Base-by-base conservation (phyloP, 2,888 invertebrate species). In the Aricia artaxerxes region DNA sequence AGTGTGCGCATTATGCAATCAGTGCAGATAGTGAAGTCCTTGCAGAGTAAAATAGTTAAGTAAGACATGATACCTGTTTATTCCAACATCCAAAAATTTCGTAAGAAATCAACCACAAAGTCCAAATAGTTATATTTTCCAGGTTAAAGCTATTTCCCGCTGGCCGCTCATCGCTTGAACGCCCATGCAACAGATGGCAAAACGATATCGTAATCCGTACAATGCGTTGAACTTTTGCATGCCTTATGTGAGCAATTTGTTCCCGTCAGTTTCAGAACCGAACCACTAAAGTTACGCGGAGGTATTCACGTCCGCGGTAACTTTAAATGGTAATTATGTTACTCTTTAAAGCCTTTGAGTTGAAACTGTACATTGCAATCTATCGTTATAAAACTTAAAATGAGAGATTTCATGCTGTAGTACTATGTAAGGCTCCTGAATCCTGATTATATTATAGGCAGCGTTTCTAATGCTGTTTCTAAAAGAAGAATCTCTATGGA, bases 171-270 rank as follows among this genome's bases (percentile, higher is more conserved):
- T 80, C 78, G 78, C 81, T 83, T 78, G 79, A 77, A 77, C 79
- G 83, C 80, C 80, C 81, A 81, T 84, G 87, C 87, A 90, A 89
- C 84, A 83, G 86, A 87, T 86, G 84, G 86, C 84, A 84, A 83
- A 82, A 81, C 83, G 87, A 88, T 88, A 88, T 88, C 87, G 88
- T 89, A 87, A 89, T 90, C 88, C 86, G 83, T 86, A 85, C 86
- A 84, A 83, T 84, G 82, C 82, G 86, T 88, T 89, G 88, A 91
- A 90, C 90, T 89, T 90, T 89, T 86, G 87, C 88, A 85, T 84
- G 85, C 86, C 81, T 80, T 81, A 72, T 80, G 81, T 81, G 80
- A 81, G 79, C 78, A 79, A 82, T 82, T 82, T 82, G 81, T 81
- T 81, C 79, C 76, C 78, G 81, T 81, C 82, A 79, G 75, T 78